phyloP scores from a whole-genome alignment of 2,113 vertebrate genomes.

The Myotis lucifugus region DNA sequence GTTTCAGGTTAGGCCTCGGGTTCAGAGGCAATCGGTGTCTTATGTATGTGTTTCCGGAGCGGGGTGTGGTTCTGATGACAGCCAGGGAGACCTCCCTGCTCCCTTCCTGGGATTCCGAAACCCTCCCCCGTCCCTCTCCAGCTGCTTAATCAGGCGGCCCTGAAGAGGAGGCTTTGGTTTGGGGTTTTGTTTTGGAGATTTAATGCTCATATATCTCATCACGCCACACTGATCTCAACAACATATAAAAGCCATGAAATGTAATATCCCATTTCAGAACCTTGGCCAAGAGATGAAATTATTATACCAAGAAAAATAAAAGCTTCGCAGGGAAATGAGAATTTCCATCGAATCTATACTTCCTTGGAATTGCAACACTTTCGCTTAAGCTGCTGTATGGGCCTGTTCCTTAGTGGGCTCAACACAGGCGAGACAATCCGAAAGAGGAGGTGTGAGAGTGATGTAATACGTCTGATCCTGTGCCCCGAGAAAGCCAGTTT shows the following conservation, averaged over 20 bases:
- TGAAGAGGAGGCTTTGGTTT: conserved; percentile 20
- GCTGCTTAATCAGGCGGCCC: conserved; percentile 6
- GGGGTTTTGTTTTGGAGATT: conserved; percentile 53
- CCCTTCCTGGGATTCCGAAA: not conserved
- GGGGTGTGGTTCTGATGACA: conserved; percentile 8
- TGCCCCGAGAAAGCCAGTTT: not conserved
- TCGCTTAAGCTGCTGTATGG: not conserved
- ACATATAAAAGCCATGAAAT: conserved; percentile 63
- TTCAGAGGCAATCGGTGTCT: not conserved
- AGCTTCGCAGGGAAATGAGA: not conserved
- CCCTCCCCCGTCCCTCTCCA: not conserved
- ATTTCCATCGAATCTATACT: not conserved
- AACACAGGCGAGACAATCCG: not conserved
- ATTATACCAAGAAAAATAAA: not conserved
- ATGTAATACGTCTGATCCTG: not conserved
- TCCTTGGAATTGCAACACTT: not conserved
- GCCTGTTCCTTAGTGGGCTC: not conserved
- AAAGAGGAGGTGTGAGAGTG: conserved; percentile 4
- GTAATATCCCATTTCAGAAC: conserved; percentile 48
- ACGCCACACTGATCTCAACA: conserved; percentile 39
- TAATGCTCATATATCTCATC: conserved; percentile 57
- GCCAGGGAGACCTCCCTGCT: not conserved
- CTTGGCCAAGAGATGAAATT: conserved; percentile 49
- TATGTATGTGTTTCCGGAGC: conserved; percentile 49
- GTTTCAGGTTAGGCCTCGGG: not conserved